phyloP scores from a whole-genome alignment of 2,113 vertebrate species.

The Dicaeum eximium region DNA sequence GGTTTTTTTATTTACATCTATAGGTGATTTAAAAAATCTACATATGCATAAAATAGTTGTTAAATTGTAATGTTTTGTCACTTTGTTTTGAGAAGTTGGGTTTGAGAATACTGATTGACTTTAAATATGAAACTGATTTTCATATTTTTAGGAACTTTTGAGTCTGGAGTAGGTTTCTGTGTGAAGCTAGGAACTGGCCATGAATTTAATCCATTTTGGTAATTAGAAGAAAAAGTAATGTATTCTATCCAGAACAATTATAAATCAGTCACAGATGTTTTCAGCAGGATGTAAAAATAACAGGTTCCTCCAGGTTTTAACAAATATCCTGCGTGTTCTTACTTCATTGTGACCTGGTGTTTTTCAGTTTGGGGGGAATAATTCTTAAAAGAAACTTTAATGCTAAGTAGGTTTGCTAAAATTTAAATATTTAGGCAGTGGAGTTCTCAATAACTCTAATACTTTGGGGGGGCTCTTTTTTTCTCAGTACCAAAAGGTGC shows the following conservation, averaged over 20 bases:
- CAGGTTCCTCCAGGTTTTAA: conserved; percentile 5
- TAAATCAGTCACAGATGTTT: conserved; percentile 24
- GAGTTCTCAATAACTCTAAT: neutral
- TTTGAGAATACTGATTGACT: neutral
- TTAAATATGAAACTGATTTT: neutral
- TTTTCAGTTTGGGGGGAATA: neutral
- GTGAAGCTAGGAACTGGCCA: neutral
- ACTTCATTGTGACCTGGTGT: neutral
- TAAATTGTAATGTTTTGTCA: neutral
- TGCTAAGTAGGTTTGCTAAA: neutral
- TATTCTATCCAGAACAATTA: conserved; percentile 15
- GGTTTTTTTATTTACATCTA: neutral
- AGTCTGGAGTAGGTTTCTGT: neutral
- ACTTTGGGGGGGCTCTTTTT: neutral
- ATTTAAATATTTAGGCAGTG: neutral
- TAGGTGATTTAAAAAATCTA: neutral
- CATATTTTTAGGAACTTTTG: neutral
- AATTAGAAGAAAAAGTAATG: neutral
- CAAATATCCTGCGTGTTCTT: neutral
- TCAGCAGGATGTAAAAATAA: conserved; percentile 26
- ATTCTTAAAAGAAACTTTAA: neutral
- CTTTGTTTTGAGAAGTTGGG: neutral
- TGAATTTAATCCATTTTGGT: conserved; percentile 10
- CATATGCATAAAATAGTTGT: neutral
- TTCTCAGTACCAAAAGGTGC: neutral